Conservation (phyloP, 2,113 vertebrate species). For the Podarcis raffonei region DNA sequence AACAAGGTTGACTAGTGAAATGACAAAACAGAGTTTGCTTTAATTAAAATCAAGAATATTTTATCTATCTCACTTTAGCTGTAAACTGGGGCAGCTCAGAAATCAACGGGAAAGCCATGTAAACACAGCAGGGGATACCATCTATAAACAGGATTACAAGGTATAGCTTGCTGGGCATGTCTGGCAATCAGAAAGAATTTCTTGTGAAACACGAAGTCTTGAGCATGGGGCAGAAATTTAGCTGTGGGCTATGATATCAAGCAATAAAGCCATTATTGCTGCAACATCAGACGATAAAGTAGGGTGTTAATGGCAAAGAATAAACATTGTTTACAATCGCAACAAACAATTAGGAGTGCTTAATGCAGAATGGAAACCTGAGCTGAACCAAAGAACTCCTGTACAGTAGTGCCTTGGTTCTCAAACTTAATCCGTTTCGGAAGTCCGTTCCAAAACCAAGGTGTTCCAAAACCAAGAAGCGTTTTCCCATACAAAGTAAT, state of each 20-base stretch:
- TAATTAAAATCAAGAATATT: constrained; percentile 74
- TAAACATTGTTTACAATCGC: neutral
- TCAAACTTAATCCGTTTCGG: too few species aligned
- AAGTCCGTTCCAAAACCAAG: too few species aligned
- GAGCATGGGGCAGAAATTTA: neutral
- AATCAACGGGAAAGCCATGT: constrained; percentile 44
- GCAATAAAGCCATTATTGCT: neutral
- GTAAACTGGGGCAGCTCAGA: constrained; percentile 60
- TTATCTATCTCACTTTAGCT: constrained; percentile 67
- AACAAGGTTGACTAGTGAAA: constrained; percentile 68
- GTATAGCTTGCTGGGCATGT: constrained; percentile 17
- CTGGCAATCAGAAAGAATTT: constrained; percentile 1
- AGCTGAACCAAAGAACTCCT: neutral
- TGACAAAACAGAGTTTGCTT: constrained; percentile 67
- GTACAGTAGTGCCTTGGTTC: too few species aligned
- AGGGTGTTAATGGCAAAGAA: neutral
- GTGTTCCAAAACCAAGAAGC: too few species aligned
- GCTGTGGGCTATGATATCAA: neutral
- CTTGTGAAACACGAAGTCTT: constrained; percentile 7
- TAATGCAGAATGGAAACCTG: neutral
- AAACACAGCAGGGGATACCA: constrained; percentile 18
- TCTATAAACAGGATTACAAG: rapidly evolving
- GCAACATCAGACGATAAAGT: neutral
- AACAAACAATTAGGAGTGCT: neutral
- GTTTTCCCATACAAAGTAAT: too few species aligned